phyloP scores from a whole-genome alignment of 2,888 invertebrate genomes.

The Caenorhabditis sp. region DNA sequence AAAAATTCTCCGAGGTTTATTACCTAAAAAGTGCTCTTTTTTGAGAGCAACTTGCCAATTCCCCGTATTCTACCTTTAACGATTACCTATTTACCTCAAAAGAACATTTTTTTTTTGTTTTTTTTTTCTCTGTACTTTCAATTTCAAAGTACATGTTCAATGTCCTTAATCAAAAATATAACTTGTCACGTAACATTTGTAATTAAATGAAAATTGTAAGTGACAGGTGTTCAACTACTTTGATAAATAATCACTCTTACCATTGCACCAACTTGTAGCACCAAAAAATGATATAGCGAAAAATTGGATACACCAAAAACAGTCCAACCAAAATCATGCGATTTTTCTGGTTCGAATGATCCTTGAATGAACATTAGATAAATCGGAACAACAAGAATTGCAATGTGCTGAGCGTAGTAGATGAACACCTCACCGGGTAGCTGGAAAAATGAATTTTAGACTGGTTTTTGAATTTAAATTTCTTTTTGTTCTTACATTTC shows the following conservation, averaged over 20 bases:
- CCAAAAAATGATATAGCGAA: conserved; percentile 83
- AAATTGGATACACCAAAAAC: conserved; percentile 82
- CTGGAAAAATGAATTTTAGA: conserved; percentile 74
- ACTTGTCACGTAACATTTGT: not conserved
- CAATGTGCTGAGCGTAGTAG: conserved; percentile 93
- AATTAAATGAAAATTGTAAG: no score
- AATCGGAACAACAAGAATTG: conserved; percentile 92
- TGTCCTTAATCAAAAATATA: not conserved
- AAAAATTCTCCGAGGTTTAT: no score
- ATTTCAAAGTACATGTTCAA: no score
- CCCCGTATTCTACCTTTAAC: no score
- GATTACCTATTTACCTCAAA: no score
- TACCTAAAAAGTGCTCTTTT: no score
- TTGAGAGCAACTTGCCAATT: no score
- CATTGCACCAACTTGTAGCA: conserved; percentile 80
- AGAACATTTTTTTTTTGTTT: no score
- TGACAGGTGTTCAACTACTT: not conserved
- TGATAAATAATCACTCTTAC: conserved; percentile 70
- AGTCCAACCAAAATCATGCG: conserved; percentile 58
- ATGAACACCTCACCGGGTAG: conserved; percentile 89
- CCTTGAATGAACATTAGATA: conserved; percentile 88
- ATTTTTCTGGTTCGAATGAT: conserved; percentile 72
- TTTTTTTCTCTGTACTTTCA: no score
- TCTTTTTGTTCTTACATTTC: conserved; percentile 79
- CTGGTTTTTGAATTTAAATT: conserved; percentile 41